Conservation (phyloP, 2,113 vertebrate species). For the Syngnathus typhle region DNA sequence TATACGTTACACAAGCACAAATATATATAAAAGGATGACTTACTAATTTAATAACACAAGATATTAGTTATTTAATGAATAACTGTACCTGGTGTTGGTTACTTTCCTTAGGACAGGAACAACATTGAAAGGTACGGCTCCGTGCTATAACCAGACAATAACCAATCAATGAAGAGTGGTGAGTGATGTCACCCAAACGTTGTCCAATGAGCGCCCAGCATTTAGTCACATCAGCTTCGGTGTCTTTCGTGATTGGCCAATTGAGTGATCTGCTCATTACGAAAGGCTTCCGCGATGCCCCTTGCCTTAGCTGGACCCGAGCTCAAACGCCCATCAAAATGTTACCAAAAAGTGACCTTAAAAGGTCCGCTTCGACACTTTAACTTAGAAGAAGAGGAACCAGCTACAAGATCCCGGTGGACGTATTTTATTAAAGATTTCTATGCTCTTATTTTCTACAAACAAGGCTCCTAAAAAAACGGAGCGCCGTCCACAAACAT, state of each 20-base stretch:
- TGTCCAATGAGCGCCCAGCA: conserved; percentile 45
- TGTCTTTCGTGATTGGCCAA: conserved; percentile 55
- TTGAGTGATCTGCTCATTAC: conserved; percentile 66
- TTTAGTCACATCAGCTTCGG: conserved; percentile 29
- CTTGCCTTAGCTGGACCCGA: background rate
- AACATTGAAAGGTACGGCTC: accelerated
- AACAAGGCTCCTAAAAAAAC: background rate
- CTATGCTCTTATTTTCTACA: background rate
- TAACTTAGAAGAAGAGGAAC: background rate
- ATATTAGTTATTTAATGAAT: background rate
- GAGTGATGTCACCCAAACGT: accelerated
- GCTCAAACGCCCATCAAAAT: background rate
- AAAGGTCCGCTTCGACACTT: background rate
- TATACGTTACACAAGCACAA: background rate
- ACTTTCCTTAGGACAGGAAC: conserved; percentile 6
- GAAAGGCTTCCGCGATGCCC: background rate
- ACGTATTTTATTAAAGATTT: too few relatives aligned
- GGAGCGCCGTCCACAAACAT: background rate
- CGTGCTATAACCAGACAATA: background rate
- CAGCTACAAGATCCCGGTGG: too few relatives aligned
- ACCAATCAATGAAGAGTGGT: conserved; percentile 10
- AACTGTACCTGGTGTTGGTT: conserved; percentile 18
- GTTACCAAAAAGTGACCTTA: background rate
- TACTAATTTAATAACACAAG: background rate
- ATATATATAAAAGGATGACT: background rate